phyloP scores from a whole-genome alignment of 2,797 vertebrate species.

The Vultur gryphus region DNA sequence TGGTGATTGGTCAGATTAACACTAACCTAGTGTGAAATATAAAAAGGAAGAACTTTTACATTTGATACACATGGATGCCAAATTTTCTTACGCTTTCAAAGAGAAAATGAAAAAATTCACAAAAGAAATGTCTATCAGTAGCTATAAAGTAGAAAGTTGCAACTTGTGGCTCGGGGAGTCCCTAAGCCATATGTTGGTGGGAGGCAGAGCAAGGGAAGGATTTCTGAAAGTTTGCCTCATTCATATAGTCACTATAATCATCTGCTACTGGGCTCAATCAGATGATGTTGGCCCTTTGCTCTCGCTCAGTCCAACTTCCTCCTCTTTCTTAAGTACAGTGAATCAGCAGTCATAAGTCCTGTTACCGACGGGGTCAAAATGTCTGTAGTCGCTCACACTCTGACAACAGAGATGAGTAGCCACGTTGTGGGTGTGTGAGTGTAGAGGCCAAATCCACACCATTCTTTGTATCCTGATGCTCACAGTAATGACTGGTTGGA shows the following conservation, averaged over 20 bases:
- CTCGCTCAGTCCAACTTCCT: not conserved
- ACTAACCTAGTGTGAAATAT: not conserved
- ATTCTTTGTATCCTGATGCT: not conserved
- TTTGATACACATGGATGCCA: not conserved
- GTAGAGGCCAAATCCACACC: not conserved
- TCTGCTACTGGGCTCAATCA: not conserved
- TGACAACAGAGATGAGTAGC: not conserved
- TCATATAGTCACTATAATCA: not conserved
- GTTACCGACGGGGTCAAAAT: not conserved
- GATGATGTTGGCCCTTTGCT: not conserved
- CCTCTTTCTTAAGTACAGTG: not conserved
- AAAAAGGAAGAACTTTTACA: not conserved
- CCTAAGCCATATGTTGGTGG: not conserved
- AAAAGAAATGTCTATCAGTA: not conserved
- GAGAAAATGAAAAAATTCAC: not conserved
- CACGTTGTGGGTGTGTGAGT: not conserved
- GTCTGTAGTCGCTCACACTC: accelerated
- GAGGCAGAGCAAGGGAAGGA: not conserved
- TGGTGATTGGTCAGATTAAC: not conserved
- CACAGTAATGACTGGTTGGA: not conserved
- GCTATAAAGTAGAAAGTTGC: not conserved
- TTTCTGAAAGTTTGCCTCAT: not conserved
- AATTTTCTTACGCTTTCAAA: not conserved
- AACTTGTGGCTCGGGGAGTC: not conserved
- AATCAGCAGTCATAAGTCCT: not conserved